phyloP scores from a whole-genome alignment of 2,888 invertebrate genomes.

The Microctonus hyperodae region DNA sequence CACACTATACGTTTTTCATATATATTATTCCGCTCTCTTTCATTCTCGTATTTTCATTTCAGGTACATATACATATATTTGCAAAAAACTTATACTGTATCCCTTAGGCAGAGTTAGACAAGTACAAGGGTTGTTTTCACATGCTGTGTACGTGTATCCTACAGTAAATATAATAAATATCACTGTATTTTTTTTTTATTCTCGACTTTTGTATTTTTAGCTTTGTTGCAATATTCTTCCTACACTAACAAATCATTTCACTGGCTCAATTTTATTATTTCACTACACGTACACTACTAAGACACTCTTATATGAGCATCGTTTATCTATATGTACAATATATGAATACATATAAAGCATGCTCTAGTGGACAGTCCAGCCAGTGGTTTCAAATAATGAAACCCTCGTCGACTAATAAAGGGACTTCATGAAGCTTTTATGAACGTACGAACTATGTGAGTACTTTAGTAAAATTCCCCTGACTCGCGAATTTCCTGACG shows the following conservation, averaged over 20 bases:
- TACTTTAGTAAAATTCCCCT: slow-evolving; percentile 14
- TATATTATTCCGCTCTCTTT: too few species aligned
- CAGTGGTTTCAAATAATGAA: slow-evolving; percentile 25
- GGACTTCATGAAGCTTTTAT: slow-evolving; percentile 23
- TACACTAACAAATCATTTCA: too few species aligned
- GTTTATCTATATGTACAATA: not conserved
- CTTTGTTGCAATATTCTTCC: too few species aligned
- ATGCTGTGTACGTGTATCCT: too few species aligned
- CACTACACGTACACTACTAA: not conserved
- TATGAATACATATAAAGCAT: slow-evolving; percentile 11
- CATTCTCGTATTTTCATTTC: too few species aligned
- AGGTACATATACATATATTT: too few species aligned
- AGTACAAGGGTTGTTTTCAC: too few species aligned
- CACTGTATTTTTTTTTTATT: too few species aligned
- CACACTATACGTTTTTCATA: slow-evolving; percentile 10
- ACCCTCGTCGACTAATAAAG: slow-evolving; percentile 28
- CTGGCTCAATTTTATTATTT: not conserved
- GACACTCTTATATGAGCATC: not conserved
- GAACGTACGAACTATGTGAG: slow-evolving; percentile 11
- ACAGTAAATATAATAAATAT: too few species aligned
- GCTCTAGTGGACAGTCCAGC: slow-evolving; percentile 25
- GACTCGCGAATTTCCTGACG: slow-evolving; percentile 7
- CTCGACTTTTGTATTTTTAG: too few species aligned
- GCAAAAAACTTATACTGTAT: too few species aligned
- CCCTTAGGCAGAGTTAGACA: too few species aligned